Conservation (phyloP, 2,888 invertebrate genomes). For the Nomada ferruginata region DNA sequence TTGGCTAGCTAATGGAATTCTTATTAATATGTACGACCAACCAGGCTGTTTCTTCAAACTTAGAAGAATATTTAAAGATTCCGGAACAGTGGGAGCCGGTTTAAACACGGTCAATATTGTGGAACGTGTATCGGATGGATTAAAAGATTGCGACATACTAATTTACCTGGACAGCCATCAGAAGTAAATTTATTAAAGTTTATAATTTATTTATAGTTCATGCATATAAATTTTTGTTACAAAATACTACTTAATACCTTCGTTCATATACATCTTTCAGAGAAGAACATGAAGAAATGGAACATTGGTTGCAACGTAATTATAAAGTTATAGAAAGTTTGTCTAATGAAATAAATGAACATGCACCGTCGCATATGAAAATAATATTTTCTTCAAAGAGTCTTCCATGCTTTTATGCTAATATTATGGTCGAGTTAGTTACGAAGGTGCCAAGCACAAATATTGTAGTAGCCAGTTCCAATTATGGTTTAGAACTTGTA, state of each 20-base stretch:
- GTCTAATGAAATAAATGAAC: constrained; percentile 85
- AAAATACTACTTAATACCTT: constrained; percentile 25
- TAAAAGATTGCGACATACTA: constrained; percentile 85
- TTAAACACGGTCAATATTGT: constrained; percentile 82
- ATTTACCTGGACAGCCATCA: constrained; percentile 85
- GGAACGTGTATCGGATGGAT: constrained; percentile 84
- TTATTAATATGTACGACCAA: constrained; percentile 76
- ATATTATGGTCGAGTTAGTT: constrained; percentile 83
- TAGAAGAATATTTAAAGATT: constrained; percentile 66
- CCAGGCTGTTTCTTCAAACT: constrained; percentile 71
- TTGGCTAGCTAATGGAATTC: constrained; percentile 68
- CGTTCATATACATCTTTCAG: constrained; percentile 53
- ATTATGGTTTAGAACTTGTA: constrained; percentile 85
- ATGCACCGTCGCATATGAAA: constrained; percentile 84
- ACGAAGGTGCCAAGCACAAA: constrained; percentile 84
- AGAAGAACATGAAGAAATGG: constrained; percentile 70
- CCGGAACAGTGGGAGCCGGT: constrained; percentile 53
- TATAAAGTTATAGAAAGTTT: constrained; percentile 82
- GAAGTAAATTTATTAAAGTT: constrained; percentile 60
- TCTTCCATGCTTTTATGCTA: constrained; percentile 87
- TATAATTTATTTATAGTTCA: neutral
- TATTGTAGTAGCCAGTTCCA: constrained; percentile 86
- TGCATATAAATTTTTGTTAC: constrained; percentile 73
- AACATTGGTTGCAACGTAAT: constrained; percentile 78
- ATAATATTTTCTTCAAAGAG: constrained; percentile 86